Evolutionary conservation across 2,888 invertebrate species (phyloP), one percentile per base, ranked within the genome.

Genomic region (Abrostola triplasia): DNA sequence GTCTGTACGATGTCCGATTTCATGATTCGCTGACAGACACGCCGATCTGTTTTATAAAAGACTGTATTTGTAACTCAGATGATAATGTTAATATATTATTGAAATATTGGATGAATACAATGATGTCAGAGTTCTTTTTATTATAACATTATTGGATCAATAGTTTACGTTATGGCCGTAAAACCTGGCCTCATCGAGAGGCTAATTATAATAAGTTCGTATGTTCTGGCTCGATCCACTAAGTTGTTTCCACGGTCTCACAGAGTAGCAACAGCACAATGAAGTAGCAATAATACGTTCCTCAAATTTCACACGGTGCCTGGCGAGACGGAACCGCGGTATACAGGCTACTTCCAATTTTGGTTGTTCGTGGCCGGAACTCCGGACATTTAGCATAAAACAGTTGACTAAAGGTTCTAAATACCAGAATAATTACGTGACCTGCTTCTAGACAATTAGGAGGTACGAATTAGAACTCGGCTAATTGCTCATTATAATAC

Each of bases 1-100:
- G 83, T 66, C 79, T 77, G 73, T 67, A 70, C 70, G 74, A 77
- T 76, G 81, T 78, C 70, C 69, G 58, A 73, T 70, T 69, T 69
- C 64, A 66, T 64, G 76, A 64, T 57, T 50, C 51, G 61, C 55
- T 41, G 40, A 42, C 52, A 56, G 36, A 12, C 49, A 58, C 59
- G 53, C 40, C 48, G 40, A 41, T 38, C 47, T 48, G 11, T 47
- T 47, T 47, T 8, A 48, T 48, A 38, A 55, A 59, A 64, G 10
- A 54, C 35, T 12, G 10, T 52, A 36, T 36, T 54, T 35, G 44
- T 49, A 42, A 47, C 44, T 24, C 24, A 24, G 24, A 24, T 24
- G 44, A 47, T 8, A 24, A 24, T 24, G 44, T 47, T 47, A 24
- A 47, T 13, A 47, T 47, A 47, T 47, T 47, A 47, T 47, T 47